Evolutionary conservation across 2,888 invertebrate species (phyloP), one percentile per base, ranked within the genome.

Genomic region (Synanthedon tipuliformis): DNA sequence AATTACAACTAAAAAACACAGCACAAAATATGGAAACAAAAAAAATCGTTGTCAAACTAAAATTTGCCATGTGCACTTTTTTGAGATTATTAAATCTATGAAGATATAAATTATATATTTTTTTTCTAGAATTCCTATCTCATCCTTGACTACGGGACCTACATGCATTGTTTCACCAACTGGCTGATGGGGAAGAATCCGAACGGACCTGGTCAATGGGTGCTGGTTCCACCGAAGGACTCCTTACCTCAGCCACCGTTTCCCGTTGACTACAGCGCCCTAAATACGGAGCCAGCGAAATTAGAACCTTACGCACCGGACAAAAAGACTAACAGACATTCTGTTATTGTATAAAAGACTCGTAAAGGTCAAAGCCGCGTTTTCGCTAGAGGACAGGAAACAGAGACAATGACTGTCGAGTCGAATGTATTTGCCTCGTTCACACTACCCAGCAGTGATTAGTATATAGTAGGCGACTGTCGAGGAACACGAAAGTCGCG

Each of bases 181-280:
- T 93, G 92, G 88, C 81, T 93, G 59, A 88, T 93, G 74, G 93
- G 92, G 4, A 90, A 92, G 68, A 91, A 91, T 64, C 93, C 93
- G 4, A 93, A 93, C 68, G 93, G 93, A 0, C 92, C 93, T 0
- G 93, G 93, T 0, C 92, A 93, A 64, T 92, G 91, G 88, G 89
- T 93, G 51, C 89, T 93, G 40, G 93, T 93, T 15, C 89, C 90
- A 5, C 85, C 90, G 2, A 88, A 89, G 60, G 88, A 82, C 59
- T 78, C 89, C 18, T 71, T 88, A 11, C 89, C 88, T 1, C 83
- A 88, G 52, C 89, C 89, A 2, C 89, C 90, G 11, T 93, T 93
- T 69, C 93, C 93, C 3, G 91, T 93, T 52, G 93, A 93, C 83
- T 93, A 93, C 78, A 92, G 92, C 65, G 92, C 92, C 27, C 84